Evolutionary conservation across 2,888 invertebrate species (phyloP), one percentile per base, ranked within the genome.

Genomic region (Morinoia aosen): DNA sequence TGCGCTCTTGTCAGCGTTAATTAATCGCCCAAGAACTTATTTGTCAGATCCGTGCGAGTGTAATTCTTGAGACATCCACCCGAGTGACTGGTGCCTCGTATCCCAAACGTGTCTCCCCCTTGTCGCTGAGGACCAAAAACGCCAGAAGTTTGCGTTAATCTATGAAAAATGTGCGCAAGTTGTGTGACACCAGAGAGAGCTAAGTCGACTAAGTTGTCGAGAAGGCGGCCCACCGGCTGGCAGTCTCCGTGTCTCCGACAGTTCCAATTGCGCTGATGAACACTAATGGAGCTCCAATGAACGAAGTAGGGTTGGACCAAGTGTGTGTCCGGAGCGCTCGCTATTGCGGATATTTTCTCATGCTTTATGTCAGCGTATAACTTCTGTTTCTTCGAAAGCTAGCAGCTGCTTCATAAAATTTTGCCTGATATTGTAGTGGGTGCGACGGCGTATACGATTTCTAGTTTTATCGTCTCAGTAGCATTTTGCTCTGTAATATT

Each of bases 91-190:
- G 25, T 93, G 57, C 57, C 93, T 57, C 93, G 93, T 93, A 57
- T 93, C 57, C 57, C 93, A 93, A 93, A 57, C 57, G 93, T 93
- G 93, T 57, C 93, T 93, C 93, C 93, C 57, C 93, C 57, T 76
- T 93, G 93, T 93, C 93, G 93, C 93, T 57, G 48, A 33, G 48
- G 57, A 33, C 48, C 93, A 57, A 93, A 93, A 93, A 93, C 93
- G 48, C 93, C 57, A 57, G 48, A 93, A 93, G 93, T 93, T 93
- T 93, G 48, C 93, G 57, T 93, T 93, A 93, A 93, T 93, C 93
- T 93, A 93, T 93, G 93, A 93, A 93, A 93, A 93, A 93, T 93
- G 93, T 57, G 48, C n/a, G 33, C 56, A 93, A 93, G 93, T 93
- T 93, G 57, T 48, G 48, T 93, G 93, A 93, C 57, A 57, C 93